A percentile compares a stretch with the other conserved stretches of the same genome.
Conservation (phyloP, 2,797 vertebrate genomes). For the Dermochelys coriacea region DNA sequence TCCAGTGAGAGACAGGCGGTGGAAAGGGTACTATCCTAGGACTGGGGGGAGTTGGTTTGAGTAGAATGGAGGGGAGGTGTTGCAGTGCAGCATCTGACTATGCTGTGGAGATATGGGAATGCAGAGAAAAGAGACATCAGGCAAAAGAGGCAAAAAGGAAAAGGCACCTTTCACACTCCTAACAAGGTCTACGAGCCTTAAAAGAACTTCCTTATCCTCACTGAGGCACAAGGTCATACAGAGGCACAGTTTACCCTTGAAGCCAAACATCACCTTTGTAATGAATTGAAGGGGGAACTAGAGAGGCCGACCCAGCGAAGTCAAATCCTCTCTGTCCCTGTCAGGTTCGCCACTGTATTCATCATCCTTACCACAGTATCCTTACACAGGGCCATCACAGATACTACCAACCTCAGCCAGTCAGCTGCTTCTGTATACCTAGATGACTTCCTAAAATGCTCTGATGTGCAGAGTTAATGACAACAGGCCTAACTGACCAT, state of each 20-base stretch:
- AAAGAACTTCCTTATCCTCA: neutral
- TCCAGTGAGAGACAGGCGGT: conserved; percentile 9
- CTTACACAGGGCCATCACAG: neutral
- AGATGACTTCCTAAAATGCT: neutral
- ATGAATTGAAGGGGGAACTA: neutral
- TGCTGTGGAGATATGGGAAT: neutral
- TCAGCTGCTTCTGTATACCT: neutral
- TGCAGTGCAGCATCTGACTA: neutral
- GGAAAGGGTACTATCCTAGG: neutral
- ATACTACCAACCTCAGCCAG: neutral
- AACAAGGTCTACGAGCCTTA: neutral
- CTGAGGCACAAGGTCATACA: neutral
- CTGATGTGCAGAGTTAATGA: neutral
- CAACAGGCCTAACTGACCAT: neutral
- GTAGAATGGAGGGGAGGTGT: neutral
- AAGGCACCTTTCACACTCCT: neutral
- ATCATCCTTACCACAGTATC: neutral
- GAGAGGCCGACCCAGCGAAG: neutral
- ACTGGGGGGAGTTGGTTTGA: neutral
- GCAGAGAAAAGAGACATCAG: neutral
- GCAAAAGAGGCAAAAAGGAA: neutral
- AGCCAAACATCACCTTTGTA: neutral
- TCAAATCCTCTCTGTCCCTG: neutral
- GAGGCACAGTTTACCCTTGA: neutral
- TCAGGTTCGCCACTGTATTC: neutral